Conservation (phyloP, 2,797 vertebrate genomes). For the Gambelia wislizenii region DNA sequence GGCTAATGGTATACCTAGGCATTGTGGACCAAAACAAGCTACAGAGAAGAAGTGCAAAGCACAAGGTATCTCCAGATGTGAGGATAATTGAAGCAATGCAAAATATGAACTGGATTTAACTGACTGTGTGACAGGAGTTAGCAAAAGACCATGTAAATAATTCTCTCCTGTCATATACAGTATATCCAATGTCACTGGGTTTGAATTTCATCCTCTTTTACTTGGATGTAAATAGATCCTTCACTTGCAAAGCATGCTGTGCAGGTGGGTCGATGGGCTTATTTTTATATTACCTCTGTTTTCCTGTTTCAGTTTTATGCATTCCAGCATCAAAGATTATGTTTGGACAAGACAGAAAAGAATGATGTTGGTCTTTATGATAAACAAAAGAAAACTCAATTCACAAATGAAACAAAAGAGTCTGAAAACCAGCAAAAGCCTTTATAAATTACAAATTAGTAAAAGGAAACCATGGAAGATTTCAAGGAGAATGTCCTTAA, state of each 20-base stretch:
- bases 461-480: not conserved
- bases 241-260: not conserved
- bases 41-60: not conserved
- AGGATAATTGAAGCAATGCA: conserved; percentile 13
- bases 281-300: not conserved
- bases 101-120: not conserved
- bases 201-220: conserved; percentile 27
- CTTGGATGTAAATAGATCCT: not conserved
- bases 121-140: not conserved
- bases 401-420: conserved; percentile 19
- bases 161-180: not conserved
- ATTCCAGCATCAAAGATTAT: not conserved
- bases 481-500: not conserved
- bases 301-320: not conserved
- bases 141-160: not conserved
- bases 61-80: not conserved
- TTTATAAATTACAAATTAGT: conserved; percentile 20
- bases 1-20: not conserved
- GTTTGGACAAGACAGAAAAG: not conserved
- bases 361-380: not conserved
- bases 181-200: not conserved
- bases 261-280: not conserved
- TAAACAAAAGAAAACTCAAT: not conserved
- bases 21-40: not conserved
- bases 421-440: not conserved